Conservation (phyloP, 1,140 invertebrate species). For the Campoletis sonorensis region DNA sequence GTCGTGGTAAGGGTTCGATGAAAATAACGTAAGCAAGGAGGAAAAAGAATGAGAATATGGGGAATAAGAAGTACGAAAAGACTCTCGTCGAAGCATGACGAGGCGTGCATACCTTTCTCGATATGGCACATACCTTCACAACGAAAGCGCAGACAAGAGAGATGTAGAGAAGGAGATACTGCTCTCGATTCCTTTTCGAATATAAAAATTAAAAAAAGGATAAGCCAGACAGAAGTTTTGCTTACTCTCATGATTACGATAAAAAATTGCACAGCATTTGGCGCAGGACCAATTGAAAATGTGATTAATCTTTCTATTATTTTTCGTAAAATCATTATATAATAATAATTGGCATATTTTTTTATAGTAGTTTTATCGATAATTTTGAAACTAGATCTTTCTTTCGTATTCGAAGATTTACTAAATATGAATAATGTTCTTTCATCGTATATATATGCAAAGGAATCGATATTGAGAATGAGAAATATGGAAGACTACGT, state of each 20-base stretch:
- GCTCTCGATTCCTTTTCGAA: no score
- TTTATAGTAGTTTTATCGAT: no score
- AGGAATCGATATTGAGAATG: conserved; percentile 36
- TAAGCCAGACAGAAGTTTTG: no score
- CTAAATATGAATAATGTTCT: no score
- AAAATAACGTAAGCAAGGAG: conserved; percentile 40
- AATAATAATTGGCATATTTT: no score
- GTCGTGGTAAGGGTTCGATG: conserved; percentile 16
- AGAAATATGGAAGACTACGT: conserved; percentile 64
- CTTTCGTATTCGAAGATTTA: no score
- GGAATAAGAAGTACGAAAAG: conserved; percentile 45
- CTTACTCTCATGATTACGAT: neutral
- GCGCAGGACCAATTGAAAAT: no score
- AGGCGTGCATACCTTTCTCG: conserved; percentile 63
- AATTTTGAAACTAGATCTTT: no score
- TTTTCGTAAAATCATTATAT: no score
- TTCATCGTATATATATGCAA: conserved; percentile 34
- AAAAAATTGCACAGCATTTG: neutral
- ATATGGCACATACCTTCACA: conserved; percentile 58
- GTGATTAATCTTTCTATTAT: neutral
- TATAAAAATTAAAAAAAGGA: no score
- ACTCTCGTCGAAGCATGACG: conserved; percentile 59
- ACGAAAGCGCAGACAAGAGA: neutral
- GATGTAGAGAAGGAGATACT: no score
- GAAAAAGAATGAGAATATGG: conserved; percentile 46